Conservation (phyloP, 2,113 vertebrate species). For the Reinhardtius hippoglossoides region DNA sequence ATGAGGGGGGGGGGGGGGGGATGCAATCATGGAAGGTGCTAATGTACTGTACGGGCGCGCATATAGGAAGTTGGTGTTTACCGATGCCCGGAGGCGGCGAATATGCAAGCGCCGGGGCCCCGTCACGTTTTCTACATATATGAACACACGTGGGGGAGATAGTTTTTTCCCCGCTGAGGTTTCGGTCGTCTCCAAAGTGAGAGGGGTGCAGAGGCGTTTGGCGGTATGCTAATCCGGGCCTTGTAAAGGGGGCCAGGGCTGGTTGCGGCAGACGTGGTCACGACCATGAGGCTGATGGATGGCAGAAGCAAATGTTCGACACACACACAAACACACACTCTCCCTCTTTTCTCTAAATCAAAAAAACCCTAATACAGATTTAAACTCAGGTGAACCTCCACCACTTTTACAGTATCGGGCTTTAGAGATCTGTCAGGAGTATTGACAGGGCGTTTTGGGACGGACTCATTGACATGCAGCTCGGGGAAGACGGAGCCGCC, state of each 20-base stretch:
- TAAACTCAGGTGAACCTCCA: conserved; percentile 39
- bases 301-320: conserved; percentile 9
- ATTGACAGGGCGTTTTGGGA: conserved; percentile 64
- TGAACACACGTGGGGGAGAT: not conserved
- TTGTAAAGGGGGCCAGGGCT: conserved; percentile 34
- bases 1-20: conserved; percentile 2
- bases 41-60: conserved; percentile 50
- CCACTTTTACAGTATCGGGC: conserved; percentile 45
- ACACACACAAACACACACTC: conserved; percentile 4
- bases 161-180: not conserved
- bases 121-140: conserved; percentile 11
- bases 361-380: conserved; percentile 33
- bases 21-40: conserved; percentile 54
- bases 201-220: conserved; percentile 6
- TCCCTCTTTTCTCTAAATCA: not conserved
- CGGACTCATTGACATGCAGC: conserved; percentile 69
- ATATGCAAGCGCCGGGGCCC: conserved; percentile 1
- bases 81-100: conserved; percentile 12
- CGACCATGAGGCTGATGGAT: conserved; percentile 63
- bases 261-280: conserved; percentile 24
- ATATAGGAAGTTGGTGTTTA: conserved; percentile 44
- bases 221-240: conserved; percentile 45
- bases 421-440: conserved; percentile 62
- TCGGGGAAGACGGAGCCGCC: conserved; percentile 28
- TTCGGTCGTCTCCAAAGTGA: not conserved